Evolutionary conservation across 2,888 invertebrate genomes (phyloP), one percentile per base, ranked within the genome.

Genomic region (Drosophila sordidula): DNA sequence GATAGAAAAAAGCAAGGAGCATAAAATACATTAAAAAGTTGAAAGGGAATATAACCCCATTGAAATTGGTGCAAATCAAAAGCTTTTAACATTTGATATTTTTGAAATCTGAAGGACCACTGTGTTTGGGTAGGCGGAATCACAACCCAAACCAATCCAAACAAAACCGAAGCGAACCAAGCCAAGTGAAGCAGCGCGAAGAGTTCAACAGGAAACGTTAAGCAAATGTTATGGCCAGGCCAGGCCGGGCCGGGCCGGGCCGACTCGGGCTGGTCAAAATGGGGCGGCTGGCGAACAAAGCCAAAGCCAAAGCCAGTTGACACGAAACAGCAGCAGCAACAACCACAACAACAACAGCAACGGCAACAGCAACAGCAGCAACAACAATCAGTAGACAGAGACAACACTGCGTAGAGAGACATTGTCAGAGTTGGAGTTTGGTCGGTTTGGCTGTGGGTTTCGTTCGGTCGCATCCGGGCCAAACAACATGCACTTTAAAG

Each of bases 181-280:
- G 39, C 34, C 70, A 70, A 70, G 46, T 65, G 52, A 75, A 65
- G 81, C 66, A 68, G 62, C 55, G 38, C 44, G 58, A 69, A 69
- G 74, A 52, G 76, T 59, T 80, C 64, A 83, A 81, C 87, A 83
- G 87, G 83, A 87, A 87, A 77, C 83, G 84, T 79, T 79, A 75
- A 84, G 78, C 81, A 73, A 83, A 87, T 84, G 84, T 84, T 83
- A 83, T 80, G 72, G 84, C 70, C 79, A 64, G 65, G 65, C 75
- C 65, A 63, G 57, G 70, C 22, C 22, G 45, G 8, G 38, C 16
- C 42, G 26, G 59, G 59, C 61, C 68, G 51, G 70, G 64, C 64
- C 56, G 55, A 59, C 34, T 58, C 55, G 44, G 58, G 54, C 39
- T 41, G 52, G 67, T 72, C 74, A 66, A 84, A 81, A 77, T 84